Evolutionary conservation across 2,888 invertebrate genomes (phyloP), one percentile per base, ranked within the genome.

Genomic region (Phortica okadai): DNA sequence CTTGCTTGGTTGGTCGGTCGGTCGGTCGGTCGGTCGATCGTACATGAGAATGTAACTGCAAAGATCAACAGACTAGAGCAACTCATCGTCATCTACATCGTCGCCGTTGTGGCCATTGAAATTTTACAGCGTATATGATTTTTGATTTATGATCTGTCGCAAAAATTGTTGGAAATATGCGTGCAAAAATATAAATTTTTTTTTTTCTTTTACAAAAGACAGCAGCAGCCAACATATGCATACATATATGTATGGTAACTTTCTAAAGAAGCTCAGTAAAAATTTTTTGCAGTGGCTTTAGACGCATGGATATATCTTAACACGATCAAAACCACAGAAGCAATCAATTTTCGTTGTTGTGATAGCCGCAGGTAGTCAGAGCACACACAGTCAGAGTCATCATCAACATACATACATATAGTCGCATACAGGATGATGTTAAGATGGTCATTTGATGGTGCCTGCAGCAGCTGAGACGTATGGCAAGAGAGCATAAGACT

Each of bases 121-220:
- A 83, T 82, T 79, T 74, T 73, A 78, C 79, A 88, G 88, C 90
- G 88, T 90, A 82, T 90, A 90, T 89, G 88, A 90, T 89, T 90
- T 85, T 90, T 90, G 90, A 90, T 90, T 90, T 90, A 90, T 90
- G 84, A 84, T 85, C 86, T 88, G 88, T 88, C 88, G 89, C 89
- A 84, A 89, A 85, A 89, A 87, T 86, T 84, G 87, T 84, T 83
- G 82, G 79, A 81, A 74, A 74, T 74, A 74, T 79, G 80, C 77
- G 74, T 81, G 79, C 78, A 79, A 78, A 80, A 80, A 78, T 80
- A 69, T 76, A 75, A 45, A 56, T 54, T 50, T 62, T 62, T 66
- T 62, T 66, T 73, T 73, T 25, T 76, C 74, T 45, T 21, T 33
- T 76, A 66, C 21, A 50, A 74, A 79, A 75, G 54, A 0, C 6